Conservation (phyloP, 2,113 vertebrate species). For the Oncorhynchus tshawytscha region DNA sequence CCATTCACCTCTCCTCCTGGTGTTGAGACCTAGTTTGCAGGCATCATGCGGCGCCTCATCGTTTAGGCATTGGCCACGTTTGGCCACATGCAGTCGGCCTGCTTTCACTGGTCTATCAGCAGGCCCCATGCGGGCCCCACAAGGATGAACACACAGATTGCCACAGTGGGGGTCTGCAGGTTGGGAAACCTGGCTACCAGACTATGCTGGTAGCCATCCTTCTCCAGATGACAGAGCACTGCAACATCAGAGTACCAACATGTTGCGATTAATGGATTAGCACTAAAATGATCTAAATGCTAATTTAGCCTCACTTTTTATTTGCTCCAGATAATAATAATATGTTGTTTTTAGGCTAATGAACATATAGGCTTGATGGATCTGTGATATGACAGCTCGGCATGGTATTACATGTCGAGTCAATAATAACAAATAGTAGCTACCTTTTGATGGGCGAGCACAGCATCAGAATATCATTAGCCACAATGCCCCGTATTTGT, state of each 20-base stretch:
- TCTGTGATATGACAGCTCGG: conserved; percentile 9
- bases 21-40: background rate
- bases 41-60: background rate
- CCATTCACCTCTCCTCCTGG: background rate
- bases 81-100: conserved; percentile 28
- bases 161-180: conserved; percentile 50
- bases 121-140: conserved; percentile 42
- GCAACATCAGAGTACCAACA: conserved; percentile 62
- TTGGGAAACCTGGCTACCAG: conserved; percentile 30
- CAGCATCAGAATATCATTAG: background rate
- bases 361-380: conserved; percentile 19
- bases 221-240: conserved; percentile 58
- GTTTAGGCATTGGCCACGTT: background rate
- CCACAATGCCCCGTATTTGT: conserved; percentile 4
- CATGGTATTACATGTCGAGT: conserved; percentile 12
- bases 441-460: conserved; percentile 1
- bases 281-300: conserved; percentile 56
- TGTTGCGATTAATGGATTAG: conserved; percentile 51
- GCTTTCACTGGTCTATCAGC: conserved; percentile 44
- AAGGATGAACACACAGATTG: conserved; percentile 65
- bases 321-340: background rate
- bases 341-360: background rate
- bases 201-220: conserved; percentile 25
- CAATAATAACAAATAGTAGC: conserved; percentile 27
- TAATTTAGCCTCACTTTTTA: conserved; percentile 39